phyloP scores from a whole-genome alignment of 2,888 invertebrate genomes.

The Branchellion lobata region DNA sequence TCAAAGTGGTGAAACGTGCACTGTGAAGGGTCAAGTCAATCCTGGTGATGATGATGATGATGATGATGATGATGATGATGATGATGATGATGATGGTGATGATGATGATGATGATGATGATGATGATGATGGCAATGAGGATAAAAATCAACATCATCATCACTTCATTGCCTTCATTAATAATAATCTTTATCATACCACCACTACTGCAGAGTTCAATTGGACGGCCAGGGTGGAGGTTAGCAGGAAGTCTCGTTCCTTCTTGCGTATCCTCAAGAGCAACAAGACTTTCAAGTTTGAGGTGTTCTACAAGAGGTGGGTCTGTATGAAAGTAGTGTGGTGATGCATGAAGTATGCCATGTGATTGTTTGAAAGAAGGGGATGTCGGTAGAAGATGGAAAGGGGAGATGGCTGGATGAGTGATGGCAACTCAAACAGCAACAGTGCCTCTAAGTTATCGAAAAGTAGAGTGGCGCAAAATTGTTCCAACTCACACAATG shows the following conservation, averaged over 20 bases:
- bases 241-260: slow-evolving; percentile 75
- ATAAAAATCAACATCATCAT: too few relatives aligned
- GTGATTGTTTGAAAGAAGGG: too few relatives aligned
- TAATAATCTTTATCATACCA: neutral
- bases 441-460: too few relatives aligned
- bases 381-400: too few relatives aligned
- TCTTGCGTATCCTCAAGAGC: slow-evolving; percentile 79
- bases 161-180: neutral
- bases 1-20: slow-evolving; percentile 73
- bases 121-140: too few relatives aligned
- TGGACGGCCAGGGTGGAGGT: slow-evolving; percentile 78
- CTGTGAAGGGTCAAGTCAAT: slow-evolving; percentile 79
- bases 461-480: too few relatives aligned
- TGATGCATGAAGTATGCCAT: too few relatives aligned
- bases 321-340: too few relatives aligned
- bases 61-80: slow-evolving; percentile 31
- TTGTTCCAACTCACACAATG: too few relatives aligned
- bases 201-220: slow-evolving; percentile 71
- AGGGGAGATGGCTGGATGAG: too few relatives aligned
- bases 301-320: slow-evolving; percentile 84
- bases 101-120: slow-evolving; percentile 36
- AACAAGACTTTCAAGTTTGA: slow-evolving; percentile 84
- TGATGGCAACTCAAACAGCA: too few relatives aligned
- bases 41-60: slow-evolving; percentile 69
- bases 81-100: slow-evolving; percentile 1